These are phyloP conservation scores for Gobio occitaniae DNA, from an alignment of 2,797 vertebrate genomes.

Conservation along the genomic window DNA sequence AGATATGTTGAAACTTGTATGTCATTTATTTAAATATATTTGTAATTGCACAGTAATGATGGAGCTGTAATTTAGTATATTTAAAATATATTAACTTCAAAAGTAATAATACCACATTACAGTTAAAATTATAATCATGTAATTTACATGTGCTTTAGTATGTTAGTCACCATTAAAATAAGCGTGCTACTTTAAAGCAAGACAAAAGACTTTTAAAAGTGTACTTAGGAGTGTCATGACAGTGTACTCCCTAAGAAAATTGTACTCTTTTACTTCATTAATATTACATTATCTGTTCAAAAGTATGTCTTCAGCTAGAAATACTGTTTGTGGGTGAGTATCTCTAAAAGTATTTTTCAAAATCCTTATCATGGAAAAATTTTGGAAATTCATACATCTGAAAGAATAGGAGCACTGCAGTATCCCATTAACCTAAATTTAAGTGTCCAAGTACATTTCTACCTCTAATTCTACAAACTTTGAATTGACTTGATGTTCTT, in stretches of 20 bases:
- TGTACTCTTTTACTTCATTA: neutral
- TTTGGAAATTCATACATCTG: neutral
- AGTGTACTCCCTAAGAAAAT: neutral
- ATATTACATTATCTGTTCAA: neutral
- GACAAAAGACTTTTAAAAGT: neutral
- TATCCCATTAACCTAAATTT: neutral
- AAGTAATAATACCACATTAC: neutral
- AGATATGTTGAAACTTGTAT: no score
- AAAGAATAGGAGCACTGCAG: neutral
- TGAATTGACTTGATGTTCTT: constrained; percentile 67
- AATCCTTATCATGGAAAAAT: neutral
- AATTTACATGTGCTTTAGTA: neutral
- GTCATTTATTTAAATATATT: neutral
- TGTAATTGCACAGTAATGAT: neutral
- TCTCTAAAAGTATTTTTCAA: neutral
- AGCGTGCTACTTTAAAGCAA: neutral
- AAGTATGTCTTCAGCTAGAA: neutral
- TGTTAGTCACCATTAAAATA: neutral
- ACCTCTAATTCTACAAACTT: constrained; percentile 73
- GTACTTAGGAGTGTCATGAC: neutral
- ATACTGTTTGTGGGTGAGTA: neutral
- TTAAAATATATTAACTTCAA: neutral
- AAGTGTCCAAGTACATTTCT: neutral
- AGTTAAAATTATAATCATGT: neutral
- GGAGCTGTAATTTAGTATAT: neutral